These are phyloP conservation scores for Boloria selene DNA, from an alignment of 2,888 invertebrate genomes.

Conservation along the genomic window DNA sequence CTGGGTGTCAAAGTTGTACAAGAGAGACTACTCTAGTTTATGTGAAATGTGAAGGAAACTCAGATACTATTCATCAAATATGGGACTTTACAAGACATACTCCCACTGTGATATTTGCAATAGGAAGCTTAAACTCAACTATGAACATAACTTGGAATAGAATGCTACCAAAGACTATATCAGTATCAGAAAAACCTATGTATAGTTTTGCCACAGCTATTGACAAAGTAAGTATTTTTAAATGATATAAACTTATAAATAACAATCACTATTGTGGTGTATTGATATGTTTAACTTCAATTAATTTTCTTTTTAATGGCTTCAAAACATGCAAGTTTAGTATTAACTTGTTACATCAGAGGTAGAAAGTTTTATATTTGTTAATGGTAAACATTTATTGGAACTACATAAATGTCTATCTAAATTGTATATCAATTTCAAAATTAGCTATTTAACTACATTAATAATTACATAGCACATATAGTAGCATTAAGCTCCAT, in stretches of 20 bases:
- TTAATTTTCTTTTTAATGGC: background rate
- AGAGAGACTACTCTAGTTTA: slow-evolving; percentile 71
- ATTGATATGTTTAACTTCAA: background rate
- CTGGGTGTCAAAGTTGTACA: slow-evolving; percentile 59
- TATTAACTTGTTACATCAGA: no score
- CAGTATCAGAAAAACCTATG: slow-evolving; percentile 66
- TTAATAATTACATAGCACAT: no score
- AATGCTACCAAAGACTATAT: slow-evolving; percentile 57
- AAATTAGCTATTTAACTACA: no score
- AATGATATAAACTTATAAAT: background rate
- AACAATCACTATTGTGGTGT: background rate
- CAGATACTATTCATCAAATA: slow-evolving; percentile 85
- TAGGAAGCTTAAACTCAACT: slow-evolving; percentile 71
- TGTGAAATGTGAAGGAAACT: slow-evolving; percentile 78
- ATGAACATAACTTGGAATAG: slow-evolving; percentile 78
- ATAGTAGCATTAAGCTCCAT: no score
- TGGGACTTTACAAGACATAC: slow-evolving; percentile 84
- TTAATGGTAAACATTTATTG: no score
- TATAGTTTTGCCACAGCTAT: slow-evolving; percentile 84
- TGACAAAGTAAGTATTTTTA: slow-evolving; percentile 76
- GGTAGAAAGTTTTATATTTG: no score
- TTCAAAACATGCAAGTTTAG: no score
- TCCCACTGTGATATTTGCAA: slow-evolving; percentile 82
- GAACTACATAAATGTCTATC: no score
- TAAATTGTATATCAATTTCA: no score